Percentiles rank a stretch among this genome's conserved stretches.
phyloP scores from a whole-genome alignment of 2,113 vertebrate genomes.

The Lynx canadensis region DNA sequence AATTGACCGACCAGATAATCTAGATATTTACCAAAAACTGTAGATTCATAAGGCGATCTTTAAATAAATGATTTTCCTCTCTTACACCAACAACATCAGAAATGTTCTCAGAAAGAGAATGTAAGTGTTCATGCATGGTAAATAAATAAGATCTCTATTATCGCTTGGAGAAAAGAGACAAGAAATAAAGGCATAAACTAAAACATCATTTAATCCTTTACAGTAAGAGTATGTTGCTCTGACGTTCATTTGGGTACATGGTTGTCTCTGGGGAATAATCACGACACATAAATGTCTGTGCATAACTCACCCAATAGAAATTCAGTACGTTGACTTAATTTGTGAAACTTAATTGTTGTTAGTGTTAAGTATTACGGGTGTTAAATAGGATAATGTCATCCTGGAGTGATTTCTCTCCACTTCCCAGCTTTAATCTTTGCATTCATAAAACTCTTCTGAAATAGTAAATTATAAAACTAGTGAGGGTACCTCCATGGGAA shows the following conservation, averaged over 20 bases:
- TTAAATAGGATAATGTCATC: conserved; percentile 19
- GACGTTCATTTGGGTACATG: conserved; percentile 73
- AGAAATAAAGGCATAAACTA: conserved; percentile 82
- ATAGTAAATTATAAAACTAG: conserved; percentile 19
- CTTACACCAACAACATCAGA: conserved; percentile 52
- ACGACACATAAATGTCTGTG: conserved; percentile 49
- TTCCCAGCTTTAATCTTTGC: neutral
- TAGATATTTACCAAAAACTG: conserved; percentile 68
- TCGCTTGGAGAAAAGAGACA: conserved; percentile 66
- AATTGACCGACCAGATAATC: conserved; percentile 69
- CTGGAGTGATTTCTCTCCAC: neutral
- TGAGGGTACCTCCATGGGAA: neutral
- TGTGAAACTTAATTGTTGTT: neutral
- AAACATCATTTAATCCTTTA: conserved; percentile 81
- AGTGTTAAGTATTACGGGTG: neutral
- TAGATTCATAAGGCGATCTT: conserved; percentile 59
- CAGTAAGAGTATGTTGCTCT: conserved; percentile 78
- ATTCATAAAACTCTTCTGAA: conserved; percentile 9
- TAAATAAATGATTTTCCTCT: conserved; percentile 65
- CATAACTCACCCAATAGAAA: conserved; percentile 42
- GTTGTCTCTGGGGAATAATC: conserved; percentile 51
- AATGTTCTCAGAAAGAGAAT: conserved; percentile 70
- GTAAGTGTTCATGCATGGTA: conserved; percentile 74
- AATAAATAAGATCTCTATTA: conserved; percentile 77
- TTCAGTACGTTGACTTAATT: neutral